phyloP scores from a whole-genome alignment of 1,140 invertebrate genomes.

The Bombus ignitus region DNA sequence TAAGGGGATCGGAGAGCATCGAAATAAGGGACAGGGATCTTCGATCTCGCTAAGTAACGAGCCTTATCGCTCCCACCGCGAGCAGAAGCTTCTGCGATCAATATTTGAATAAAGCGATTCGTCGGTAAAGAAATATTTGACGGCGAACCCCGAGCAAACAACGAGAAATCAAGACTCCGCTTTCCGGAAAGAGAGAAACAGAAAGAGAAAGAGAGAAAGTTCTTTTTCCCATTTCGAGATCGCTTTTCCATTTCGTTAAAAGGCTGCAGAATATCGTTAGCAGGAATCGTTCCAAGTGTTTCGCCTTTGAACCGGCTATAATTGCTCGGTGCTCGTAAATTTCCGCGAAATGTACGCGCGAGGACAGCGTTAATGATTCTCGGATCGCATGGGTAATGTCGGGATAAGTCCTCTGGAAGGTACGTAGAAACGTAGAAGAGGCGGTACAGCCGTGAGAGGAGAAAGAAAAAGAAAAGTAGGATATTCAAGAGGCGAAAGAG shows the following conservation, averaged over 20 bases:
- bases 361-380: conserved; percentile 38
- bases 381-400: conserved; percentile 8
- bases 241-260: conserved; percentile 1
- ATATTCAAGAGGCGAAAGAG: conserved; percentile 1
- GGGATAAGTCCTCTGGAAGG: neutral
- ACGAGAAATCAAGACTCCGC: neutral
- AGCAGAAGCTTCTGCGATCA: neutral
- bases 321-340: conserved; percentile 33
- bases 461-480: conserved; percentile 5
- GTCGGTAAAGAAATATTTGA: neutral
- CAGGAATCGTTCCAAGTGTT: neutral
- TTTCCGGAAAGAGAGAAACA: neutral
- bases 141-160: neutral
- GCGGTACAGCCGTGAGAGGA: neutral
- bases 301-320: conserved; percentile 17
- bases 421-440: neutral
- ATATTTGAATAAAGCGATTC: conserved; percentile 11
- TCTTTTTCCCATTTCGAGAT: neutral
- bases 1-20: conserved; percentile 1
- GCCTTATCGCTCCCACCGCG: conserved; percentile 15
- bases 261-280: conserved; percentile 1
- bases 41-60: conserved; percentile 34
- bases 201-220: too few species aligned
- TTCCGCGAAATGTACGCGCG: conserved; percentile 6
- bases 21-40: conserved; percentile 4